Base-by-base conservation (phyloP, 1,140 invertebrate species). In the Drosophila teissieri region DNA sequence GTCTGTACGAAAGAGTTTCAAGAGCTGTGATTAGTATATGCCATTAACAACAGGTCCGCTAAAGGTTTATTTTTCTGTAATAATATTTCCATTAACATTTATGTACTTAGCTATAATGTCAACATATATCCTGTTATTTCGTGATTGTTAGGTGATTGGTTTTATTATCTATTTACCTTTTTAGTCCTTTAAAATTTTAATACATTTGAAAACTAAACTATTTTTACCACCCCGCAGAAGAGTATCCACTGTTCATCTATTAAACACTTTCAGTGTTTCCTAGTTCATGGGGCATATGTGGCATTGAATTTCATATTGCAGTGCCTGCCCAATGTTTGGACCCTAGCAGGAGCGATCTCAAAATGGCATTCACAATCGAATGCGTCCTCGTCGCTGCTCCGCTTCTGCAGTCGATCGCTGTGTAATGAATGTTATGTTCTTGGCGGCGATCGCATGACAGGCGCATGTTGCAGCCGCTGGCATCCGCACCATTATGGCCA, bases 381-480 rank as follows among this genome's bases (percentile, higher is more conserved):
- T 46, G 56, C 60, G 37, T 36, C 70, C 55, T 56, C 45, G 37
- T 54, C 58, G 27, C 57, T 54, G 42, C 54, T 19, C 42, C 31
- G 31, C 64, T 44, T 17, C 77, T 61, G 46, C 69, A 61, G 55
- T 69, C 73, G 73, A 76, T 77, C 56, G 73, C 57, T 82, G 64
- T 88, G 84, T 88, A 88, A 88, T 88, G 84, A 80, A 88, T 88
- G 84, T 88, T 88, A 89, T 88, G 84, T 88, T 89, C 80, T 72
- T 89, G 84, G 84, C 84, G 84, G 84, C 84, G 84, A 88, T 88
- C 84, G 84, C 84, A 89, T 88, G 84, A 88, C 84, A 88, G 84
- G 84, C 84, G 84, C 84, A 89, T 88, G 84, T 88, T 88, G 80
- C 85, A 89, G 84, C 84, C 84, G 84, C 73, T 88, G 84, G 84